phyloP scores from a whole-genome alignment of 2,888 invertebrate genomes.

The Sinodicranocentrus sp. region DNA sequence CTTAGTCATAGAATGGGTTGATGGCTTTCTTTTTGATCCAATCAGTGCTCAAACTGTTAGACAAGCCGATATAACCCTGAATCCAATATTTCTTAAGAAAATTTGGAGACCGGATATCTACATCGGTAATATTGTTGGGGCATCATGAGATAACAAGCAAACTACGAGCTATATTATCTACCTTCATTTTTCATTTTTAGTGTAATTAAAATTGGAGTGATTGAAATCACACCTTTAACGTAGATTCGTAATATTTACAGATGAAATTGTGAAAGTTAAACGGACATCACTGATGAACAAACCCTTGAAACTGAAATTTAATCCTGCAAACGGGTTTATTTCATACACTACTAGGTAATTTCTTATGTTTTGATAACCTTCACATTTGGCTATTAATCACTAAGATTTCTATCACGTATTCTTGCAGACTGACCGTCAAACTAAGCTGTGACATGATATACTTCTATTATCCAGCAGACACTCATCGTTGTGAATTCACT shows the following conservation, averaged over 20 bases:
- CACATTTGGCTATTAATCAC: background rate
- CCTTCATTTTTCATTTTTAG: too few species aligned
- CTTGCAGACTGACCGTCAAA: conserved; percentile 53
- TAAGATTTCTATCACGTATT: too few species aligned
- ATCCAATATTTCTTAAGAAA: conserved; percentile 66
- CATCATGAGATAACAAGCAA: conserved; percentile 17
- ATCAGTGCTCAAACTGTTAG: conserved; percentile 34
- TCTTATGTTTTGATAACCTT: background rate
- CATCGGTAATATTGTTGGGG: conserved; percentile 61
- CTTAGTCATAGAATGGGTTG: conserved; percentile 70
- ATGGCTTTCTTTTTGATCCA: conserved; percentile 62
- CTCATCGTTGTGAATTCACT: conserved; percentile 70
- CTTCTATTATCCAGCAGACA: conserved; percentile 70
- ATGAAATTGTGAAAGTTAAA: conserved; percentile 67
- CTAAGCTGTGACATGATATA: conserved; percentile 68
- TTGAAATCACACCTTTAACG: too few species aligned
- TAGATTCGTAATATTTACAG: conserved; percentile 17
- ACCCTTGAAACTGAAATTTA: conserved; percentile 65
- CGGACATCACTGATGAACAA: conserved; percentile 64
- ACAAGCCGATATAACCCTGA: conserved; percentile 51
- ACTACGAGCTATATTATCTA: too few species aligned
- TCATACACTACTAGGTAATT: conserved; percentile 68
- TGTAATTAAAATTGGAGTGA: too few species aligned
- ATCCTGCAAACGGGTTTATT: conserved; percentile 67
- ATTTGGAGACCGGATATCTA: conserved; percentile 73